Evolutionary conservation across 2,797 vertebrate genomes (phyloP).

Genomic region (Prionace glauca): DNA sequence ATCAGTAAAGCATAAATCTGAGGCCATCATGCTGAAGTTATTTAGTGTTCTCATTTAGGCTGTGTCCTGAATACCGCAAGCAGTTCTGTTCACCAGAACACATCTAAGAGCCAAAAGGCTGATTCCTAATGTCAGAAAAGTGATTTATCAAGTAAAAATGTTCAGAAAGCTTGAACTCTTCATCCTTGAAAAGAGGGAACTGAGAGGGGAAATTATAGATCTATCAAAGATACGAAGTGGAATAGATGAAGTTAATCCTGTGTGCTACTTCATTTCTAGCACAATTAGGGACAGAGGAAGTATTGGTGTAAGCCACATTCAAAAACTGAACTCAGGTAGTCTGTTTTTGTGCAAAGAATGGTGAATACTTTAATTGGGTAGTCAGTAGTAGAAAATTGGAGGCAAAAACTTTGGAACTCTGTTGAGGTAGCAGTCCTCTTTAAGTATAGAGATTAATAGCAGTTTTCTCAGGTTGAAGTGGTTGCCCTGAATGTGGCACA

Average conservation of each 20-base stretch:
- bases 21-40: background rate
- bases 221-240: background rate
- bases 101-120: background rate
- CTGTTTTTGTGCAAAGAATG: background rate
- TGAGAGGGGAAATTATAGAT: background rate
- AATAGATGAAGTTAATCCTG: background rate
- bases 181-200: background rate
- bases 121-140: background rate
- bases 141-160: background rate
- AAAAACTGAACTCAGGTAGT: background rate
- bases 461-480: background rate
- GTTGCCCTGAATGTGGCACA: too few relatives aligned
- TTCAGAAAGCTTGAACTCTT: background rate
- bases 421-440: background rate
- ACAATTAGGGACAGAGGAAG: background rate
- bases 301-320: background rate
- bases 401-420: background rate
- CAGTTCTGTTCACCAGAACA: constrained; percentile 1
- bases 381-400: background rate
- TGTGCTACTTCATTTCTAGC: background rate
- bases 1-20: constrained; percentile 1
- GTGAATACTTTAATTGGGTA: background rate
- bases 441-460: background rate
- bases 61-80: background rate
- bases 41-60: constrained; percentile 5